Evolutionary conservation across 2,888 invertebrate genomes (phyloP).

Genomic region (Hypomecis atomaria): DNA sequence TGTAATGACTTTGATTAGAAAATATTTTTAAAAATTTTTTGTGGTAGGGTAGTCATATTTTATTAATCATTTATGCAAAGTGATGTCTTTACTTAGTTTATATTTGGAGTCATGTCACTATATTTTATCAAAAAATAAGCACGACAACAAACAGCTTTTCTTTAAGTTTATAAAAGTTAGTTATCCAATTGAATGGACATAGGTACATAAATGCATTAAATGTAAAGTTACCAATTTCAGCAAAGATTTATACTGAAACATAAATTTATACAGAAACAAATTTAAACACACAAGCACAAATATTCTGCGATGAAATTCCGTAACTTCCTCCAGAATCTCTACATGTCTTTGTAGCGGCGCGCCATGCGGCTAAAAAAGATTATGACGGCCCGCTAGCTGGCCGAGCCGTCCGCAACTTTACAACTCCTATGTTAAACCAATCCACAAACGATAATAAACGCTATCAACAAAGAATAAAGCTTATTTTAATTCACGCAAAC

Average conservation of each 20-base stretch:
- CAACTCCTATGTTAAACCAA: conserved; percentile 65
- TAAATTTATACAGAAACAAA: not conserved
- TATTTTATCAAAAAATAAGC: no score
- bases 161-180: no score
- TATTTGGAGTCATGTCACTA: no score
- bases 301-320: conserved; percentile 61
- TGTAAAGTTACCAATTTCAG: no score
- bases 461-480: conserved; percentile 58
- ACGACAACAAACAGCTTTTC: no score
- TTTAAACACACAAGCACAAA: conserved; percentile 29
- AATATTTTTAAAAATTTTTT: not conserved
- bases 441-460: conserved; percentile 55
- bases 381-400: conserved; percentile 76
- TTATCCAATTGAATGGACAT: no score
- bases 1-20: not conserved
- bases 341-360: conserved; percentile 69
- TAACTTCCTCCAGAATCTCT: conserved; percentile 66
- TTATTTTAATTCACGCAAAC: conserved; percentile 54
- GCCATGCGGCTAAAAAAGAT: conserved; percentile 82
- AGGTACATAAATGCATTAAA: no score
- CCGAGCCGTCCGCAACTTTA: conserved; percentile 69
- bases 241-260: no score
- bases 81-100: no score
- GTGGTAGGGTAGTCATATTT: no score
- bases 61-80: no score